Conservation (phyloP, 2,888 invertebrate genomes). For the Amaurobius ferox region DNA sequence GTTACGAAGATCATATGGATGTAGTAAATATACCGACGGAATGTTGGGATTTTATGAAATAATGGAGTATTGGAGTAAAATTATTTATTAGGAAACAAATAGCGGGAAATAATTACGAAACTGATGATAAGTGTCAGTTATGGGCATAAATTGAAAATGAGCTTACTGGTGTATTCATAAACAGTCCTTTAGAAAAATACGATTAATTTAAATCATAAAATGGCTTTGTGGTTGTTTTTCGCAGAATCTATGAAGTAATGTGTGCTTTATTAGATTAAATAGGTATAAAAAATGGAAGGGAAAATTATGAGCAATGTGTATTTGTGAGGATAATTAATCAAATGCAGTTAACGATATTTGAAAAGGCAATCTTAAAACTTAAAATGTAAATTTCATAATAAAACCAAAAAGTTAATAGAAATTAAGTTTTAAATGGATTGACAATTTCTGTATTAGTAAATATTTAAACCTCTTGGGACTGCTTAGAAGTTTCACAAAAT, state of each 20-base stretch:
- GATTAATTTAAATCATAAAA: constrained; percentile 13
- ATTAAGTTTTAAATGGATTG: too few species aligned
- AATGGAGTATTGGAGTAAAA: constrained; percentile 8
- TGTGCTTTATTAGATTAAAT: neutral
- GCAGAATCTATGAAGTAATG: neutral
- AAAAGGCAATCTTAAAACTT: too few species aligned
- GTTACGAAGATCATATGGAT: neutral
- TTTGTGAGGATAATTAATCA: neutral
- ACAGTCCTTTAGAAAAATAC: neutral
- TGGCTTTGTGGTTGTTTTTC: neutral
- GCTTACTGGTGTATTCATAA: neutral
- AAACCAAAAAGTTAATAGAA: too few species aligned
- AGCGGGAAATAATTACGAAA: neutral
- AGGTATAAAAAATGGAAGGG: neutral
- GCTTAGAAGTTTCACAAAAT: too few species aligned
- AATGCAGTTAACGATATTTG: neutral
- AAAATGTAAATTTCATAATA: too few species aligned
- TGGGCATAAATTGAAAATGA: neutral
- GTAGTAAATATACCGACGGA: neutral
- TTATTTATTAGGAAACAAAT: neutral
- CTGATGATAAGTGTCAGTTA: neutral
- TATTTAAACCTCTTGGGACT: too few species aligned
- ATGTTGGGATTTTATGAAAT: constrained; percentile 16
- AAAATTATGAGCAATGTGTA: neutral
- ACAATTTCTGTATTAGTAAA: too few species aligned